Base-by-base conservation (phyloP, 2,113 vertebrate genomes). In the Trichechus manatus region DNA sequence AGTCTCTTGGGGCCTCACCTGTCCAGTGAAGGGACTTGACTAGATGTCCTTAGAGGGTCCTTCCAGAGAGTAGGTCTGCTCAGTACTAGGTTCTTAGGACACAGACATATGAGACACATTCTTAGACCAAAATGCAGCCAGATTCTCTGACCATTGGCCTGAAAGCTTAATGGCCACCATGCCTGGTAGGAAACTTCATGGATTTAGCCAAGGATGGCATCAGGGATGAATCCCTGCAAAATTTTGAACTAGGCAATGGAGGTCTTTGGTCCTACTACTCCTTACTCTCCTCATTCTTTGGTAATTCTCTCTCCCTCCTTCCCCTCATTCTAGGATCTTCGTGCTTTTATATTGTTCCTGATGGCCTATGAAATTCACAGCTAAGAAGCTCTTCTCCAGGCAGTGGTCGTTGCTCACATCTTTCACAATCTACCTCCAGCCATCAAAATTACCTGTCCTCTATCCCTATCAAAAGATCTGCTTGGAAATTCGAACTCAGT, bases 51-150 rank as follows among this genome's bases (percentile, higher is more conserved):
- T 83, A 86, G 50, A 80, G 39, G 27, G 33, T 68, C 19, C 23
- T 78, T 81, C 82, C 20, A 42, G 13, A 61, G 4, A 39, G 22
- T 25, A 85, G 23, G 11, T 93, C 42, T 87, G 39, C 15, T 83
- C 53, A 5, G 53, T 44, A 86, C 44, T 68, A 70, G 2, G 44
- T 86, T 89, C 61, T 42, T 80, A 93, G 29, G 61, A 83, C 31
- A 87, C 59, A 93, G 23, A 53, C 44, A 77, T 33, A 47, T 75
- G 44, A 87, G 90, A 77, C 63, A 14, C 11, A 78, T 1, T 72
- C 20, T 95, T 47, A 92, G 47, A 50, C n/a, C 39, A 87, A 91
- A 94, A 36, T 2, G 95, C 72, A 97, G 42, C 14, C 50, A 64
- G 31, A 91, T 93, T 92, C 22, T 88, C 77, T 87, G 72, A 70